Conservation (phyloP, 2,113 vertebrate species). For the Empidonax alnorum region DNA sequence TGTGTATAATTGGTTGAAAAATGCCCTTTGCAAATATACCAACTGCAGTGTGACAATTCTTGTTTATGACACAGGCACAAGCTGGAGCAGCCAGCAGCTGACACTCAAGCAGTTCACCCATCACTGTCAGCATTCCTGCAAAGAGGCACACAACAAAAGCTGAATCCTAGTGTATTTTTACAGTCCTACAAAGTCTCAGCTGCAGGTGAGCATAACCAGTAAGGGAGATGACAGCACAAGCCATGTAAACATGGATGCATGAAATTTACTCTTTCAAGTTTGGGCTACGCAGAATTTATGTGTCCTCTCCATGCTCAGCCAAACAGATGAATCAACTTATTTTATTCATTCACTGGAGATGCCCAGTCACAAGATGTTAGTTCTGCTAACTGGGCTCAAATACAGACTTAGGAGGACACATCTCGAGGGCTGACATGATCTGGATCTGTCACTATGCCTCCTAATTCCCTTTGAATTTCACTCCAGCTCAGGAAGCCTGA, state of each 20-base stretch:
- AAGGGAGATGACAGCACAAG: not conserved
- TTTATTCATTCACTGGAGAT: not conserved
- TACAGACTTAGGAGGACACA: not conserved
- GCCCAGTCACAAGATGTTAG: not conserved
- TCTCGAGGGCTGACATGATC: not conserved
- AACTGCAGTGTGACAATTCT: not conserved
- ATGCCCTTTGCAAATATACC: not conserved
- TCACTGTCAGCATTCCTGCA: not conserved
- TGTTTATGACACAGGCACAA: not conserved
- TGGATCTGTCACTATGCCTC: not conserved
- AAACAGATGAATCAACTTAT: not conserved
- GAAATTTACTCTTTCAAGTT: not conserved
- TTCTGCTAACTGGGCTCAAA: not conserved
- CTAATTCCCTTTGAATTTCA: not conserved
- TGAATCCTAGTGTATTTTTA: not conserved
- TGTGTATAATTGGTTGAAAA: not conserved
- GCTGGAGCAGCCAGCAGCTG: not conserved
- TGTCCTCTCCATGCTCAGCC: not conserved
- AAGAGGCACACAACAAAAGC: not conserved
- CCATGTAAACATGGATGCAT: rapidly evolving
- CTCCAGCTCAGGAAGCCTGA: not conserved
- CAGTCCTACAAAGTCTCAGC: not conserved
- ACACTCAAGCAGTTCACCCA: not conserved
- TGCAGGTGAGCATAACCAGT: not conserved
- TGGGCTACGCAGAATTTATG: not conserved